These are phyloP conservation scores for Eolophus roseicapilla DNA, from an alignment of 2,113 vertebrate genomes.

Conservation along the genomic window DNA sequence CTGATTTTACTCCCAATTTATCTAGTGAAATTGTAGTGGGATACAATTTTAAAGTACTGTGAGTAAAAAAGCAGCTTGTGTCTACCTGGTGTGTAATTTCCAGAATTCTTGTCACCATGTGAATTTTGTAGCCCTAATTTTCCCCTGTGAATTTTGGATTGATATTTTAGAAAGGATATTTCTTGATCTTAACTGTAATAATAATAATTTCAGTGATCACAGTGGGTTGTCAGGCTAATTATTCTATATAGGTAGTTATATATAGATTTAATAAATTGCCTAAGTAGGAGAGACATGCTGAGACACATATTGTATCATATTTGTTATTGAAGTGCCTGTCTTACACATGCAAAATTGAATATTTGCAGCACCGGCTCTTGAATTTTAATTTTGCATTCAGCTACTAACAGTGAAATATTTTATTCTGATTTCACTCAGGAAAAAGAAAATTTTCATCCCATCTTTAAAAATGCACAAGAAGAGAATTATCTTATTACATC, in stretches of 20 bases:
- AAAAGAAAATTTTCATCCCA: neutral
- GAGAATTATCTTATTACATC: neutral
- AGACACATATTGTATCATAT: neutral
- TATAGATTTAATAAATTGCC: neutral
- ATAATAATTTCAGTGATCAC: neutral
- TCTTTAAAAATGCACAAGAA: neutral
- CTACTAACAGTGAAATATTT: neutral
- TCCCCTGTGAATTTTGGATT: neutral
- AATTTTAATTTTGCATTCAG: neutral
- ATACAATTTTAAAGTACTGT: neutral
- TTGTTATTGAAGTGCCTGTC: neutral
- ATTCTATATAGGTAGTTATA: neutral
- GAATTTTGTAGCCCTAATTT: neutral
- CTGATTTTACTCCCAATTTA: neutral
- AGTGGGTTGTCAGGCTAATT: neutral
- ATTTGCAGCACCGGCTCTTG: neutral
- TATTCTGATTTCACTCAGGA: neutral
- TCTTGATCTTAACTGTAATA: neutral
- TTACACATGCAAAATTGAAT: neutral
- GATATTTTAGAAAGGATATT: neutral
- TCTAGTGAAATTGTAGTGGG: neutral
- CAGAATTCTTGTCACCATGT: neutral
- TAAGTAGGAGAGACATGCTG: neutral
- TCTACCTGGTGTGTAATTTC: neutral
- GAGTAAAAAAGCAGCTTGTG: neutral